Evolutionary conservation across 1,140 invertebrate genomes (phyloP), one percentile per base, ranked within the genome.

Genomic region (Macrosteles quadrilineatus): DNA sequence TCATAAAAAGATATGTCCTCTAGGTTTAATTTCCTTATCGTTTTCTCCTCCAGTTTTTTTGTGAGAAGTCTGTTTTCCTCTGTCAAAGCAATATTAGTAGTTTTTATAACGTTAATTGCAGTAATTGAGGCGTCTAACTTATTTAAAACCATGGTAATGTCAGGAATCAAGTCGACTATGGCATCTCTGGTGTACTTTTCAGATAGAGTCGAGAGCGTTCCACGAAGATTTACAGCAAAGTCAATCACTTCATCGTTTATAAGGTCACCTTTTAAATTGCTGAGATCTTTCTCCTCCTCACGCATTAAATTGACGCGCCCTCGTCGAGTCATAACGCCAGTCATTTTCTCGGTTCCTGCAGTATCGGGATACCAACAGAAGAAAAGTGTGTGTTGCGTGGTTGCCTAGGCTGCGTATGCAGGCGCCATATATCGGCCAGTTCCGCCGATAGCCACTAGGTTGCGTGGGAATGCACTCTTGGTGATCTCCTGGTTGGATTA

Each of bases 41-140:
- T 65, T 27, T 40, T 65, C 31, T 65, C 63, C 12, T 65, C 30
- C 2, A 65, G 19, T n/a, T 9, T 36, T 40, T 40, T 65, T 43
- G n/a, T 3, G 3, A 65, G 31, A 4, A n/a, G 2, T 65, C 36
- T 65, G n/a, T 65, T 65, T n/a, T 65, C 63, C 3, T 65, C 31
- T 43, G 31, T 27, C 12, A 65, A 3, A 36, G 23, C 63, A 0
- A 30, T 19, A 21, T 29, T 2, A 23, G 63, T 6, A 1, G 21
- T 65, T 30, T 65, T 40, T n/a, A 40, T 4, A 2, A 32, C 63
- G 17, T 65, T 43, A 43, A 29, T 65, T 36, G 23, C 31, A 9
- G 30, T 43, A 3, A 65, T 21, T 2, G 30, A 40, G 11, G 19
- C 21, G 43, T 65, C 63, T 17, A 65, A 14, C 12, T 21, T 19